Conservation (phyloP, 2,888 invertebrate species). For the Tipula lateralis region DNA sequence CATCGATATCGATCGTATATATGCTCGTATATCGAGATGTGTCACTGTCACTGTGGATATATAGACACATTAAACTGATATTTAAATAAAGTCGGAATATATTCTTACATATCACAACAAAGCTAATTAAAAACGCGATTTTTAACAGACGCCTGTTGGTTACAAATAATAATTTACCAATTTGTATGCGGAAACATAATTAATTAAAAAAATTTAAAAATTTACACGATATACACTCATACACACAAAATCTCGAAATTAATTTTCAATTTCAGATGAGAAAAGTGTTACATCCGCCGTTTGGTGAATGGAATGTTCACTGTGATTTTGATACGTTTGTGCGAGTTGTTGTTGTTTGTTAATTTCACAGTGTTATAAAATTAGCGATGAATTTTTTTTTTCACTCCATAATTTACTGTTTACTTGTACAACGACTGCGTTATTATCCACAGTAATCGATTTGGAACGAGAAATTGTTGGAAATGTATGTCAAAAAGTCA, state of each 20-base stretch:
- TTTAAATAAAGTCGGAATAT: not conserved
- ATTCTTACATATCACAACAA: not conserved
- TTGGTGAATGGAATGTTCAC: not conserved
- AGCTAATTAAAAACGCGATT: not conserved
- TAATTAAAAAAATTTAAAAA: not conserved
- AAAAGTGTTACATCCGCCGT: conserved; percentile 7
- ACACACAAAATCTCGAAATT: not conserved
- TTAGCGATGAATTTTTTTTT: not conserved
- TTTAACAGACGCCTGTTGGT: not conserved
- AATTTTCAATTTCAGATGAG: not conserved
- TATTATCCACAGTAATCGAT: not conserved
- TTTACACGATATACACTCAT: not conserved
- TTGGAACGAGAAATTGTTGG: not conserved
- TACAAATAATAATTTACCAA: not conserved
- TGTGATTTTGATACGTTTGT: not conserved
- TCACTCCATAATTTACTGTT: not conserved
- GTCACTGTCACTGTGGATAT: not conserved
- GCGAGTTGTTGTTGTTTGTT: not conserved
- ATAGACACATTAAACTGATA: not conserved
- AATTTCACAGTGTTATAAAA: conserved; percentile 1
- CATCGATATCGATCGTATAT: not conserved
- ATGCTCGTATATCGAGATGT: not conserved
- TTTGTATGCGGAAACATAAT: conserved; percentile 13
- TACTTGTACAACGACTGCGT: not conserved
- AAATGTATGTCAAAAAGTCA: not conserved